Percentiles rank a stretch among this genome's conserved stretches.
Evolutionary conservation across 2,113 vertebrate genomes (phyloP).

Genomic region (Gasterosteus aculeatus): DNA sequence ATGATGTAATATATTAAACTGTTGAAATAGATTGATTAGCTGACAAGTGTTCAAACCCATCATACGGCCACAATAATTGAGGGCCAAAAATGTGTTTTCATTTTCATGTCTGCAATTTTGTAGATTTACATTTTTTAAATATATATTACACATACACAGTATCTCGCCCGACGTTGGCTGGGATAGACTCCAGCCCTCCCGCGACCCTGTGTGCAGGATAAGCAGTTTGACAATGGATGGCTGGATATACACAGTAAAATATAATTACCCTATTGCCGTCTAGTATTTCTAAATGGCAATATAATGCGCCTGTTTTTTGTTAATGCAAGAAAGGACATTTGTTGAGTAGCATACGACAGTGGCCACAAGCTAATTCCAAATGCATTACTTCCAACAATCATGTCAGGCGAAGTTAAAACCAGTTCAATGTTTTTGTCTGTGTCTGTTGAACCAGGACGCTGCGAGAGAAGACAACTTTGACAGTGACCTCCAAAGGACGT

Average conservation of each 20-base stretch:
- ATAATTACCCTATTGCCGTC: neutral
- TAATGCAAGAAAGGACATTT: neutral
- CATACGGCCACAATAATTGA: neutral
- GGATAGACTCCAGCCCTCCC: no score
- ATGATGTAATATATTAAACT: conserved; percentile 21
- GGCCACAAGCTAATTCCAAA: neutral
- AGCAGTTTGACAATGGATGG: no score
- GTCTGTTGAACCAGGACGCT: conserved; percentile 83
- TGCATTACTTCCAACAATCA: neutral
- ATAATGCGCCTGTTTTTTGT: neutral
- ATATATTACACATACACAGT: no score
- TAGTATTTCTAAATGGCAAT: neutral
- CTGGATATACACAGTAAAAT: no score
- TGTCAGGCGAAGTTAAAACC: neutral
- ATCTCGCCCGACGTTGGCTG: no score
- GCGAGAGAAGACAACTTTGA: conserved; percentile 92
- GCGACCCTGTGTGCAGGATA: no score
- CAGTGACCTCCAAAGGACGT: conserved; percentile 90
- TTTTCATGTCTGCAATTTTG: no score
- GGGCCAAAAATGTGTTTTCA: no score
- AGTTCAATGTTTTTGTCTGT: neutral
- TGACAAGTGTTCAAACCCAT: neutral
- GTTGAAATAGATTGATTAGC: neutral
- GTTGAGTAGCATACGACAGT: neutral
- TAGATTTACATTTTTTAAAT: no score